A percentile compares a stretch with the other conserved stretches of the same genome.
phyloP scores from a whole-genome alignment of 1,140 invertebrate genomes.

The Leptinotarsa defecta region DNA sequence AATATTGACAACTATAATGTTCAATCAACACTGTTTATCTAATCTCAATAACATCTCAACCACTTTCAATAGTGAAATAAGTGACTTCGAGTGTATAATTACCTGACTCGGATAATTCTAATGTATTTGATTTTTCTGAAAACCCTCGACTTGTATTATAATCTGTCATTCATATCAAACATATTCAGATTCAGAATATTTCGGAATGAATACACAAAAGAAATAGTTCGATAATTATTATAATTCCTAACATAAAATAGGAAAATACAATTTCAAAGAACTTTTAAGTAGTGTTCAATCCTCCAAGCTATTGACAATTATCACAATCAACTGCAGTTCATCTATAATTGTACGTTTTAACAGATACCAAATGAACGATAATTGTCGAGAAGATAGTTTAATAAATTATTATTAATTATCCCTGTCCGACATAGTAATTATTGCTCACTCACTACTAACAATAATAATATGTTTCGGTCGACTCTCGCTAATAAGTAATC shows the following conservation, averaged over 20 bases:
- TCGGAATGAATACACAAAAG: too few relatives aligned
- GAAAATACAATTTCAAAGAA: neutral
- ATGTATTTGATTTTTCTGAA: too few relatives aligned
- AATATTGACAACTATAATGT: too few relatives aligned
- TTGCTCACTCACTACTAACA: neutral
- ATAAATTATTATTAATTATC: conserved; percentile 22
- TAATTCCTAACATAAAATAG: neutral
- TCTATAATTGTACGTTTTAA: conserved; percentile 9
- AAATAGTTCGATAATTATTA: too few relatives aligned
- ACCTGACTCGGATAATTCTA: too few relatives aligned
- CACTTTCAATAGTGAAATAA: too few relatives aligned
- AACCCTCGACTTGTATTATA: too few relatives aligned
- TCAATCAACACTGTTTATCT: too few relatives aligned
- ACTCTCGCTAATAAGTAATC: conserved; percentile 17
- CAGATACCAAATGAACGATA: conserved; percentile 18
- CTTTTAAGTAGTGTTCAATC: neutral
- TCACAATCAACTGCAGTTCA: neutral
- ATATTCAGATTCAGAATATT: too few relatives aligned
- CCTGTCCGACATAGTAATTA: conserved; percentile 9
- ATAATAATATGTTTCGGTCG: conserved; percentile 8
- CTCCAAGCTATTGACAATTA: neutral
- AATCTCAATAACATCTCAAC: too few relatives aligned
- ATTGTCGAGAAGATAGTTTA: conserved; percentile 17
- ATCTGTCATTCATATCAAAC: too few relatives aligned
- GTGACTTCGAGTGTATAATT: too few relatives aligned